Evolutionary conservation across 2,888 invertebrate genomes (phyloP), one percentile per base, ranked within the genome.

Genomic region (Arenicola marina): DNA sequence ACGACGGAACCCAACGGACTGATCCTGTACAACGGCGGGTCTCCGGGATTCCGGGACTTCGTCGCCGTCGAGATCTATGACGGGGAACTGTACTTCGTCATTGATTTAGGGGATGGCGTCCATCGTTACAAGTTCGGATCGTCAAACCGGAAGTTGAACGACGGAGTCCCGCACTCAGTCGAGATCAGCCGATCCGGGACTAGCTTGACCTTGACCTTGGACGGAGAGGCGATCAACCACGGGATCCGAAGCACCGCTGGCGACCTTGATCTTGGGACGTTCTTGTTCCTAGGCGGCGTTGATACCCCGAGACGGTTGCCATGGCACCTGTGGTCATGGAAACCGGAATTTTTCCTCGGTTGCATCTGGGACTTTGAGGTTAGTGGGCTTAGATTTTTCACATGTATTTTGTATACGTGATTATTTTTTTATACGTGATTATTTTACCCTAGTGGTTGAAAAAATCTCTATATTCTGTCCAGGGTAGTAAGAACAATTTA

Each of bases 41-140:
- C 34, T 18, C 46, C 43, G 21, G 68, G 61, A 24, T 59, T 44
- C 4, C 59, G 54, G 4, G 68, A 70, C 29, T 81, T 76, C 63
- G 57, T 81, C 24, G 78, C 76, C 3, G 53, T 81, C 15, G 82
- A 82, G 64, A 62, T 81, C 33, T 77, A 70, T 62, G 82, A 81
- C 60, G 80, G 80, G 1, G 71, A 72, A 7, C 60, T 56, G 18
- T 66, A 60, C 31, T 51, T 66, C 38, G 75, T 81, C 15, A 70
- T 77, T 56, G 71, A 80, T 63, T 68, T 78, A 28, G 80, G 79
- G 0, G 60, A 62, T 2, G 70, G 71, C 7, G 69, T 73, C 0
- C 68, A 67, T 28, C 62, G 80, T 24, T 68, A 72, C 0, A 56
- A 56, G 11, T 66, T 79, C 32, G 15, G 32, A 4, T 56, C 57